Conservation (phyloP, 1,140 invertebrate genomes). For the Centruroides sculpturatus region DNA sequence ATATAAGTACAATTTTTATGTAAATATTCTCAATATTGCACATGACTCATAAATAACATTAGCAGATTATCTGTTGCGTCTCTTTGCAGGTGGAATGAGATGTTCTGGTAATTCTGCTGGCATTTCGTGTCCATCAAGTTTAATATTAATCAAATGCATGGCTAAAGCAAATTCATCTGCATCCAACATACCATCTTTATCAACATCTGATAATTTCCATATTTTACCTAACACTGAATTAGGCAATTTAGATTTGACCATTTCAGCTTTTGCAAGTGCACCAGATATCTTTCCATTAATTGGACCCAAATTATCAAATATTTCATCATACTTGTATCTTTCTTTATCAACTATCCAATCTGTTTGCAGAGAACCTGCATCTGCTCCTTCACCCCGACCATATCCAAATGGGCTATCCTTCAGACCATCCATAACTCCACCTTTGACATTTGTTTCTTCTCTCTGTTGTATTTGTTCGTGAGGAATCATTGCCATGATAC, state of each 20-base stretch:
- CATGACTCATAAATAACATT: too few relatives aligned
- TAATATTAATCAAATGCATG: constrained; percentile 93
- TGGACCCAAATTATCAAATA: constrained; percentile 72
- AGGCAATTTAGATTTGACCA: constrained; percentile 97
- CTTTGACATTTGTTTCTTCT: constrained; percentile 15
- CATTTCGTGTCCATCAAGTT: constrained; percentile 87
- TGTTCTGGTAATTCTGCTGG: constrained; percentile 80
- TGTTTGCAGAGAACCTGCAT: constrained; percentile 84
- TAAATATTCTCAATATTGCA: too few relatives aligned
- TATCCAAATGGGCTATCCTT: constrained; percentile 57
- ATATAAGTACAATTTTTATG: too few relatives aligned
- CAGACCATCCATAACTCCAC: constrained; percentile 18
- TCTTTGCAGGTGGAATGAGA: constrained; percentile 83
- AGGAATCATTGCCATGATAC: constrained; percentile 88
- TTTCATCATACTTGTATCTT: constrained; percentile 69
- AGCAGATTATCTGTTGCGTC: too few relatives aligned
- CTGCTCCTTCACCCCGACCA: constrained; percentile 88
- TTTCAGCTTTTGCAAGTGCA: constrained; percentile 56
- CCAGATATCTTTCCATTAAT: constrained; percentile 91
- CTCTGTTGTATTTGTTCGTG: constrained; percentile 30
- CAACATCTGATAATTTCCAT: constrained; percentile 94
- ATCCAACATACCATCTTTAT: constrained; percentile 91
- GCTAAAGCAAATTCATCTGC: constrained; percentile 90
- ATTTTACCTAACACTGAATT: constrained; percentile 94
- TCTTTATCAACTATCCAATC: constrained; percentile 95